Evolutionary conservation across 2,797 vertebrate species (phyloP).

Genomic region (Vireo griseus): DNA sequence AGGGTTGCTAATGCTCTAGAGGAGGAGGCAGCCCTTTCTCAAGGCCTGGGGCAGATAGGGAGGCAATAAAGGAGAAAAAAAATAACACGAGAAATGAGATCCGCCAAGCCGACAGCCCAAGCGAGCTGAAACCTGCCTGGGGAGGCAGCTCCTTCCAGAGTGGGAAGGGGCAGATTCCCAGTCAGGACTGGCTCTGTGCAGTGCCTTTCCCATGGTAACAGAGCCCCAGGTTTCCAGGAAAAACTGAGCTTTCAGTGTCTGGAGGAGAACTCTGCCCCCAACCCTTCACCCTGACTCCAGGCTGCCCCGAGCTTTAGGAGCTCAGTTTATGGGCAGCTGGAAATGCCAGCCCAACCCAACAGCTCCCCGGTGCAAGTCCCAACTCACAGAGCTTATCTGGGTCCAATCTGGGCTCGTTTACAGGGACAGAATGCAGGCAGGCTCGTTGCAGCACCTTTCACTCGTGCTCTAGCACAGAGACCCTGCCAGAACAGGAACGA

Average conservation of each 20-base stretch:
- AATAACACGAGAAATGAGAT: conserved; percentile 30
- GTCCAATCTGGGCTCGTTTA: not conserved
- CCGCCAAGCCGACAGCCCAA: not conserved
- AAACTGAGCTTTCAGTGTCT: not conserved
- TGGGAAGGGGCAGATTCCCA: conserved; percentile 27
- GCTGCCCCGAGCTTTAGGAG: not conserved
- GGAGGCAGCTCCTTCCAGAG: not conserved
- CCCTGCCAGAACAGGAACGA: not conserved
- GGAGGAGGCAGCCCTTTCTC: conserved; percentile 44
- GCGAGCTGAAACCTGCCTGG: conserved; percentile 56
- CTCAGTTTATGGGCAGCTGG: not conserved
- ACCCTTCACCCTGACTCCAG: not conserved
- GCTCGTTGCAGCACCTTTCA: not conserved
- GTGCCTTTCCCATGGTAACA: conserved; percentile 12
- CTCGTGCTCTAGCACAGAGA: not conserved
- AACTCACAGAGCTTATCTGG: not conserved
- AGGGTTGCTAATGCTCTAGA: not conserved
- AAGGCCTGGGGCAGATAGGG: conserved; percentile 16
- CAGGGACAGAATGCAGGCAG: not conserved
- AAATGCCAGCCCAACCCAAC: not conserved
- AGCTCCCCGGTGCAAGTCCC: not conserved
- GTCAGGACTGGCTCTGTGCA: not conserved
- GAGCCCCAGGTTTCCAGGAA: not conserved
- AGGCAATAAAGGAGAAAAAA: conserved; percentile 36
- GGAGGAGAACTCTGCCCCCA: not conserved